phyloP scores from a whole-genome alignment of 2,888 invertebrate genomes.

The Athrips mouffetella region DNA sequence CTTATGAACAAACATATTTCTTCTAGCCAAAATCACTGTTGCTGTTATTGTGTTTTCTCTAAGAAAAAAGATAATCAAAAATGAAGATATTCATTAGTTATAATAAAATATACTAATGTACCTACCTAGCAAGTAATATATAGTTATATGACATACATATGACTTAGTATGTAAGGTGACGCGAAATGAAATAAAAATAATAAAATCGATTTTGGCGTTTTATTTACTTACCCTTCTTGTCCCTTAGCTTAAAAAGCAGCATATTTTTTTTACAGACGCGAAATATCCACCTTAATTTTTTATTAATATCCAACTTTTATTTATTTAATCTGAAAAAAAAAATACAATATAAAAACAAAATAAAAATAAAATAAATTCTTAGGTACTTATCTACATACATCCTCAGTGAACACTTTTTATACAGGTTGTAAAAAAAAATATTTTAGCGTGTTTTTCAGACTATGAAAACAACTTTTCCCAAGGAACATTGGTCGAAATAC shows the following conservation, averaged over 20 bases:
- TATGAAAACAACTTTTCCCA: too few relatives aligned
- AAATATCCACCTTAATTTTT: too few relatives aligned
- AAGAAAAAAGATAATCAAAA: slow-evolving; percentile 13
- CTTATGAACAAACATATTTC: neutral
- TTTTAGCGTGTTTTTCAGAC: too few relatives aligned
- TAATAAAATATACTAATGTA: slow-evolving; percentile 61
- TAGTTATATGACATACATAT: slow-evolving; percentile 52
- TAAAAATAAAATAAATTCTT: too few relatives aligned
- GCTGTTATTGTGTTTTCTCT: slow-evolving; percentile 19
- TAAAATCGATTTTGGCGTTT: slow-evolving; percentile 43
- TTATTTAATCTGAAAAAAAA: too few relatives aligned
- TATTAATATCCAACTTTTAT: neutral
- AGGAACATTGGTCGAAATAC: too few relatives aligned
- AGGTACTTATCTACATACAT: too few relatives aligned
- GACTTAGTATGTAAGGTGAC: slow-evolving; percentile 53
- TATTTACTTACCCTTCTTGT: slow-evolving; percentile 36
- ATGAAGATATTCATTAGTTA: slow-evolving; percentile 25
- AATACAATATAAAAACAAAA: too few relatives aligned
- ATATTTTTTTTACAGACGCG: too few relatives aligned
- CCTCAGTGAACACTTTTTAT: too few relatives aligned
- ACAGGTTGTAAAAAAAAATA: too few relatives aligned
- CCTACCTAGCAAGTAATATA: slow-evolving; percentile 54
- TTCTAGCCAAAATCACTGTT: slow-evolving; percentile 1
- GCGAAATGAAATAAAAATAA: slow-evolving; percentile 51
- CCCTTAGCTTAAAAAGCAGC: neutral